A percentile compares a stretch with the other conserved stretches of the same genome.
Conservation (phyloP, 2,888 invertebrate species). For the Microctonus aethiopoides region DNA sequence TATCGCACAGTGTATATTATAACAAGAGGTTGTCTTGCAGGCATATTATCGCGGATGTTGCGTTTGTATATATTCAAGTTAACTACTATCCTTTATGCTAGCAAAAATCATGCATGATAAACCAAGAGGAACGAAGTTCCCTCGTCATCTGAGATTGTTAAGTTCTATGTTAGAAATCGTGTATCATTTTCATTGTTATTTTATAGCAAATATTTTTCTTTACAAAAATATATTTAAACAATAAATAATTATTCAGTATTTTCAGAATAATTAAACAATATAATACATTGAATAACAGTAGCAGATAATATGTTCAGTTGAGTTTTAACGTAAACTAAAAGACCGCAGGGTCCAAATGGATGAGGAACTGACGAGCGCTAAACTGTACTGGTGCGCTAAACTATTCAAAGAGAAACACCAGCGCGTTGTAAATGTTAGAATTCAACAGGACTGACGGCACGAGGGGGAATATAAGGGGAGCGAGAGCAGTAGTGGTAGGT, state of each 20-base stretch:
- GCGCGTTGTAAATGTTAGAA: slow-evolving; percentile 10
- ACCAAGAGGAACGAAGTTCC: slow-evolving; percentile 43
- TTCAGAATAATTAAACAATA: too few species aligned
- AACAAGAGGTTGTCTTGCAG: slow-evolving; percentile 7
- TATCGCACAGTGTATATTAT: not conserved
- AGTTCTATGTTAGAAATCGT: not conserved
- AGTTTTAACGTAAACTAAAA: not conserved
- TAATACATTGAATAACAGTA: not conserved
- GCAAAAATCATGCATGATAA: slow-evolving; percentile 45
- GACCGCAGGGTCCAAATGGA: not conserved
- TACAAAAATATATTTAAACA: too few species aligned
- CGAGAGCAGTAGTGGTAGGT: slow-evolving; percentile 12
- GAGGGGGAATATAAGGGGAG: slow-evolving; percentile 25
- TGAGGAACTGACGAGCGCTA: not conserved
- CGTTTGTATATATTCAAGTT: slow-evolving; percentile 1
- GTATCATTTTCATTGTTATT: not conserved
- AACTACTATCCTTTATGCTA: slow-evolving; percentile 30
- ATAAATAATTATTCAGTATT: too few species aligned
- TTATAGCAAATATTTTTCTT: too few species aligned
- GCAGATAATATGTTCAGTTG: not conserved
- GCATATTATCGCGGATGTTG: not conserved
- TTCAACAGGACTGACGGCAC: not conserved
- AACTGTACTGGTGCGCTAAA: not conserved
- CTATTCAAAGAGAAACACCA: slow-evolving; percentile 18
- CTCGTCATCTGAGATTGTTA: not conserved